Base-by-base conservation (phyloP, 2,797 vertebrate species). In the Paguma larvata region DNA sequence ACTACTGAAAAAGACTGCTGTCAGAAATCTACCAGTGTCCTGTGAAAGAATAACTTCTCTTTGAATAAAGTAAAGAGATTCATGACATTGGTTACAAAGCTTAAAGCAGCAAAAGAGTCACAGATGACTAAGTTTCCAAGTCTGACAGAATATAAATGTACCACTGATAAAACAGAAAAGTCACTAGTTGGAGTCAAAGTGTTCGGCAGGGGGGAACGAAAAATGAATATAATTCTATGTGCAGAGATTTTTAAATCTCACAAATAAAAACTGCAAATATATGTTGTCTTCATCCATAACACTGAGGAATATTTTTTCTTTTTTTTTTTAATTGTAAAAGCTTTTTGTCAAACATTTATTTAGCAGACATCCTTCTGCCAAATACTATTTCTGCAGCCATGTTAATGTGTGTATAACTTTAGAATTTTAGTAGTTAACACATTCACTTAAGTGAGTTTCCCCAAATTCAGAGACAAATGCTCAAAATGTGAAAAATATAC, bases 331-430 rank as follows among this genome's bases (percentile, higher is more conserved):
- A 95, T 96, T 87, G 95, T 96, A 62, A 88, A 46, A 75, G 0
- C 38, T 95, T 98, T 98, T 96, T 97, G 2, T 79, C 95, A 97
- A 98, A 97, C 83, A 97, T 98, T 97, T 84, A 98, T 97, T 98
- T 98, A 97, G 95, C 94, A 97, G 97, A 56, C 85, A 94, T 79
- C 89, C 91, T 97, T 98, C 97, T 98, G 94, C 91, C 97, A 98
- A 98, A 97, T 78, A 12, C 51, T 89, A 86, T 97, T 98, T 97
- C 85, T 95, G 89, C 88, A 95, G 94, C 97, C 95, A 98, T 98
- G 94, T 86, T 89, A 97, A 89, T 93, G 0, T 97, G 78, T 97
- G 80, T 95, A 73, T 67, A 95, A 62, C 67, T 73, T 97, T 98
- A 97, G 86, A 98, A 90, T 98, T 95, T 97, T 51, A 98, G 96